Evolutionary conservation across 2,797 vertebrate genomes (phyloP).

Genomic region (Sebastes minor): DNA sequence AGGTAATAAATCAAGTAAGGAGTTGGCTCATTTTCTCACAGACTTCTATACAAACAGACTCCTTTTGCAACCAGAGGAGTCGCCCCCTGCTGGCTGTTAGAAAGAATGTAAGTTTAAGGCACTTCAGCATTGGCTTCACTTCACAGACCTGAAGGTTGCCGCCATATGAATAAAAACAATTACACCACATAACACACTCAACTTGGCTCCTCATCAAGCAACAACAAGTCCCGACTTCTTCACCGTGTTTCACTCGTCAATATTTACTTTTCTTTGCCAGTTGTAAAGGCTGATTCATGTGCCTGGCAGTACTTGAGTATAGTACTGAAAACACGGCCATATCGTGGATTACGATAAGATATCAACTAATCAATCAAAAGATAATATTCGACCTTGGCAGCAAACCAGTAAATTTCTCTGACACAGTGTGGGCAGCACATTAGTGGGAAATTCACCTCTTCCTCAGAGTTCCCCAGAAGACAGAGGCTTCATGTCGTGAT

Average conservation of each 20-base stretch:
- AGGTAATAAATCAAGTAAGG: too few relatives aligned
- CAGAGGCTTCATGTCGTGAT: not conserved
- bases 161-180: too few relatives aligned
- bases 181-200: too few relatives aligned
- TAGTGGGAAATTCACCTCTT: not conserved
- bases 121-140: too few relatives aligned
- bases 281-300: not conserved
- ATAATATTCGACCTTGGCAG: not conserved
- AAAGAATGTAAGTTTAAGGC: too few relatives aligned
- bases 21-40: too few relatives aligned
- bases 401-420: not conserved
- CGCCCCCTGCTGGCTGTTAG: too few relatives aligned
- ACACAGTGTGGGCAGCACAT: not conserved
- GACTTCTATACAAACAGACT: too few relatives aligned
- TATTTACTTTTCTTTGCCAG: not conserved
- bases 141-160: too few relatives aligned
- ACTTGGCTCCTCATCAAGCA: not conserved
- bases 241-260: not conserved
- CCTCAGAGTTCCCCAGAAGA: not conserved
- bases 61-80: too few relatives aligned
- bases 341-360: too few relatives aligned
- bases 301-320: not conserved
- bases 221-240: not conserved
- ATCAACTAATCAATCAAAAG: not conserved
- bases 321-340: not conserved